phyloP scores from a whole-genome alignment of 2,888 invertebrate species.

The Gnatocerus cornutus region DNA sequence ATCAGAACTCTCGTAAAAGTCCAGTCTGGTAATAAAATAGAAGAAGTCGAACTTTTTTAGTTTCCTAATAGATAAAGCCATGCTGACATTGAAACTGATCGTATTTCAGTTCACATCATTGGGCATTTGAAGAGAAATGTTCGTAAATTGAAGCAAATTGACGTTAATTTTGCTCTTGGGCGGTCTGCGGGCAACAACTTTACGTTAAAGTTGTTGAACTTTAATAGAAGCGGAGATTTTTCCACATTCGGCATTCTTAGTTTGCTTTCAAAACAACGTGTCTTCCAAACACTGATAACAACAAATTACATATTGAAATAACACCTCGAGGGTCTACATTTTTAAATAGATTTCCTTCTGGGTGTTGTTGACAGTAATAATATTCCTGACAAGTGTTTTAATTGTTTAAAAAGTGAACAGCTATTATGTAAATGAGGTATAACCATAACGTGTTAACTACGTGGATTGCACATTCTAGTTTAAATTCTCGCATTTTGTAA shows the following conservation, averaged over 20 bases:
- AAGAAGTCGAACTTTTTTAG: not conserved
- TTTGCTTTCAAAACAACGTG: too few relatives aligned
- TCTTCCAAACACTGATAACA: too few relatives aligned
- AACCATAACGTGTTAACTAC: not conserved
- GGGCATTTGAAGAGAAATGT: conserved; percentile 33
- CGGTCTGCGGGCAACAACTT: conserved; percentile 34
- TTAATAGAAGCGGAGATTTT: conserved; percentile 21
- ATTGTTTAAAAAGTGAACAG: too few relatives aligned
- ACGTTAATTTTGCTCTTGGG: conserved; percentile 49
- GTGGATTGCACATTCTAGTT: not conserved
- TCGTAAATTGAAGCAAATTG: conserved; percentile 50
- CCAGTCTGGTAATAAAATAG: conserved; percentile 9
- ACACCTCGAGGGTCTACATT: too few relatives aligned
- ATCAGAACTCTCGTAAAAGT: conserved; percentile 13
- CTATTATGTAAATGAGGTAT: not conserved
- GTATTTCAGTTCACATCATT: conserved; percentile 31
- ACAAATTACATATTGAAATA: too few relatives aligned
- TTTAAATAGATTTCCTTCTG: too few relatives aligned
- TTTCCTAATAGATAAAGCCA: conserved; percentile 23
- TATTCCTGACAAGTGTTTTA: too few relatives aligned
- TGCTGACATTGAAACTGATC: conserved; percentile 23
- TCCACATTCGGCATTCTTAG: not conserved
- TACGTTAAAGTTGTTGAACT: conserved; percentile 27
- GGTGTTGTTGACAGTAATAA: too few relatives aligned
- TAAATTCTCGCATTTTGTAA: not conserved